Base-by-base conservation (phyloP, 2,113 vertebrate species). In the Alouatta palliata region DNA sequence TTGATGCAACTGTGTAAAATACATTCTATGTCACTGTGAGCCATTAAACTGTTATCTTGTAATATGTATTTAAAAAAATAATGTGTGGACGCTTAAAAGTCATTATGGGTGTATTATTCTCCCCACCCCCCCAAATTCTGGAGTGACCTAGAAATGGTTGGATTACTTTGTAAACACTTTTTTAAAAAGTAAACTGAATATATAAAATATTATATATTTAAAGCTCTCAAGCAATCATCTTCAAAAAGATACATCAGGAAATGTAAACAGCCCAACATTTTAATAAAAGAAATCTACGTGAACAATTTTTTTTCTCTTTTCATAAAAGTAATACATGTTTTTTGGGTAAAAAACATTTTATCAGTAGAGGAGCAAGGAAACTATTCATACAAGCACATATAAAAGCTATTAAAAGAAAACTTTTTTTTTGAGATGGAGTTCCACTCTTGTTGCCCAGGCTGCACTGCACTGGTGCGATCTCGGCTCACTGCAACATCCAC, bases 51-150 rank as follows among this genome's bases (percentile, higher is more conserved):
- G 32, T 87, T 91, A 21, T 71, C 58, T 85, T 82, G 76, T 6
- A 80, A 5, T 92, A 93, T 95, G 76, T 73, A 82, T 73, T 87
- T 93, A 87, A 64, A 86, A 86, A 88, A 85, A 66, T 90, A 73
- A 93, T 52, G 88, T 84, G 35, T 79, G 23, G 45, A 54, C 85
- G 21, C 64, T 88, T 84, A 49, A 70, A 91, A 79, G 66, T 47
- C 25, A 37, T 83, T 68, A 40, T 4, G 32, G 25, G 61, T 14
- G 12, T 13, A 64, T 64, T 64, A 64, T 52, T 87, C 1, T 5
- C 16, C 3, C 14, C 52, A n/a, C 16, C 16, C 49, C 68, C 19
- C 9, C 8, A 3, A 71, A 20, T 68, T 54, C 47, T 32, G 25
- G 27, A 32, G 66, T 68, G 13, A 68, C 66, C 32, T 68, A 68